Conservation (phyloP, 2,888 invertebrate genomes). For the Suillia variegata region DNA sequence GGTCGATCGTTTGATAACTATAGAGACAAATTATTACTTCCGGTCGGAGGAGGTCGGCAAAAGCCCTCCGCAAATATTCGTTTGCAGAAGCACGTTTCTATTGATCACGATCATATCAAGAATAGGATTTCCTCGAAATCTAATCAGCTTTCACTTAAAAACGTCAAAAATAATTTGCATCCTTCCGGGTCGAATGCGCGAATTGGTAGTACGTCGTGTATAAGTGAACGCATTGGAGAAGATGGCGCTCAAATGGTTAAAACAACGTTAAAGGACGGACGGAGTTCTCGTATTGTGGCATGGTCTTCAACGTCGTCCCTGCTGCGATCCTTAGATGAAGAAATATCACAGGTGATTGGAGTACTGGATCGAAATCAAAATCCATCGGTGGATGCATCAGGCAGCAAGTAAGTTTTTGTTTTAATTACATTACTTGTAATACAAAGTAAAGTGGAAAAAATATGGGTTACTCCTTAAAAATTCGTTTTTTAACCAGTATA, state of each 20-base stretch:
- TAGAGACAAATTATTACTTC: conserved; percentile 23
- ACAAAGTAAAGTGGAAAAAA: too few species aligned
- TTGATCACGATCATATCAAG: conserved; percentile 24
- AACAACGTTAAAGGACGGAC: too few species aligned
- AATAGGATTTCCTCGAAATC: conserved; percentile 27
- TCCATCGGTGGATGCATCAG: neutral
- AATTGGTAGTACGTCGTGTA: too few species aligned
- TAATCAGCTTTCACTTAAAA: too few species aligned
- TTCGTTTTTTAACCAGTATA: too few species aligned
- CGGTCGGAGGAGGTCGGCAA: neutral
- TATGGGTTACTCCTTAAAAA: too few species aligned
- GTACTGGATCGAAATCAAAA: conserved; percentile 11
- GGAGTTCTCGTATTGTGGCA: conserved; percentile 26
- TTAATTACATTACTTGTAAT: conserved; percentile 26
- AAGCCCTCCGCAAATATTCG: neutral
- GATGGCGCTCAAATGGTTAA: too few species aligned
- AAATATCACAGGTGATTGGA: conserved; percentile 29
- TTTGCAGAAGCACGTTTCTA: neutral
- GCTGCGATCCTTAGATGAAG: conserved; percentile 33
- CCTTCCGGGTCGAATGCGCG: neutral
- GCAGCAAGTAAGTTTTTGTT: conserved; percentile 2
- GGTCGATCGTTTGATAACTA: conserved; percentile 48
- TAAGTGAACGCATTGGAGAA: too few species aligned
- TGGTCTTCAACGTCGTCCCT: conserved; percentile 49
- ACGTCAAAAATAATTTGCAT: neutral